These are phyloP conservation scores for Lochmaea capreae DNA, from an alignment of 2,888 invertebrate genomes.

Conservation along the genomic window DNA sequence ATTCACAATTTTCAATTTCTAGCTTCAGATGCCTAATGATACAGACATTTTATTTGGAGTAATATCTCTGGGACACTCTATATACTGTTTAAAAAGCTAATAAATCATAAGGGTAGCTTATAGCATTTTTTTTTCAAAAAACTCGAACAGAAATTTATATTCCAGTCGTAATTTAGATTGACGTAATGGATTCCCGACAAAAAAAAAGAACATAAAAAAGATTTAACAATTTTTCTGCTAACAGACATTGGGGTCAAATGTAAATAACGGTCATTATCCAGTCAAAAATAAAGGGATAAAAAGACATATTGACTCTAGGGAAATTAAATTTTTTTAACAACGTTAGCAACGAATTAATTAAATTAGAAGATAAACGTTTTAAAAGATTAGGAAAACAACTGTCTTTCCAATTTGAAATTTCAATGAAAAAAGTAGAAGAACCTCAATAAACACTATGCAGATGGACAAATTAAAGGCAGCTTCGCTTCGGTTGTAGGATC, in stretches of 20 bases:
- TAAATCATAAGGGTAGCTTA: too few species aligned
- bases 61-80: too few species aligned
- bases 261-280: neutral
- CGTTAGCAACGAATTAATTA: conserved; percentile 4
- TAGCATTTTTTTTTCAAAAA: too few species aligned
- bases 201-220: too few species aligned
- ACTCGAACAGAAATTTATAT: too few species aligned
- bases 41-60: too few species aligned
- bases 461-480: neutral
- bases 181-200: too few species aligned
- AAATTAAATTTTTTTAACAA: neutral
- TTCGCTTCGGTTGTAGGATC: too few species aligned
- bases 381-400: conserved; percentile 3
- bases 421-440: neutral
- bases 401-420: neutral
- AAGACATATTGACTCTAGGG: neutral
- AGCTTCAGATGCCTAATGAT: too few species aligned
- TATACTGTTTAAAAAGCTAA: too few species aligned
- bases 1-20: too few species aligned
- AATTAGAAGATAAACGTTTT: neutral
- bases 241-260: neutral
- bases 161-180: too few species aligned
- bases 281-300: neutral
- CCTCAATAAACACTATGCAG: neutral
- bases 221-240: neutral